Evolutionary conservation across 2,797 vertebrate species (phyloP).

Genomic region (Semotilus atromaculatus): DNA sequence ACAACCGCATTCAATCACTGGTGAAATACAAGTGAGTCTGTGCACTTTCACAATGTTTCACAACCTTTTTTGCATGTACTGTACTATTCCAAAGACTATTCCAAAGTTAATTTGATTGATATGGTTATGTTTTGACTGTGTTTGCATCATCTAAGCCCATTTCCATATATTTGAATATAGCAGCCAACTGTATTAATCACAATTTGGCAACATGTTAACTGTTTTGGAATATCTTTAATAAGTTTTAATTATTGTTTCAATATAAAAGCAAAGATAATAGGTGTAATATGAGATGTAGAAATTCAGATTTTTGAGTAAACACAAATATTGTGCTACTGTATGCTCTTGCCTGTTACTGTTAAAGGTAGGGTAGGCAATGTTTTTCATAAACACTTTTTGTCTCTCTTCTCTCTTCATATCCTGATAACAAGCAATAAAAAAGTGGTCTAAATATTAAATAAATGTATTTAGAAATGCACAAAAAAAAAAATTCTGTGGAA

Average conservation of each 20-base stretch:
- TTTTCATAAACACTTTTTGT: not conserved
- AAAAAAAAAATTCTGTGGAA: too few species aligned
- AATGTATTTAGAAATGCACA: too few species aligned
- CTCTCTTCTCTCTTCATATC: not conserved
- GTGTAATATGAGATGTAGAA: not conserved
- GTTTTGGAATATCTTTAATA: too few species aligned
- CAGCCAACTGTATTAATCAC: not conserved
- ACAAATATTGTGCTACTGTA: not conserved
- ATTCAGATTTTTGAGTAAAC: not conserved
- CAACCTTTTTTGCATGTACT: not conserved
- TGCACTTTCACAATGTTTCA: not conserved
- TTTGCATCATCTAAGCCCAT: not conserved
- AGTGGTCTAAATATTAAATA: too few species aligned
- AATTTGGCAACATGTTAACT: not conserved
- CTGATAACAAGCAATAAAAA: not conserved
- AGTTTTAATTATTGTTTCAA: not conserved
- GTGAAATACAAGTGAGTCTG: slow-evolving; percentile 92
- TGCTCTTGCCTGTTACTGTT: not conserved
- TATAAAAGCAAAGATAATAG: not conserved
- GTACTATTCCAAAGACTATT: not conserved
- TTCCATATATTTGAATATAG: not conserved
- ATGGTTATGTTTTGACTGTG: not conserved
- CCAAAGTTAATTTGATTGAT: not conserved
- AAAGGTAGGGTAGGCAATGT: not conserved
- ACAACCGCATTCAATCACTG: slow-evolving; percentile 88